A percentile compares a stretch with the other conserved stretches of the same genome.
phyloP scores from a whole-genome alignment of 2,797 vertebrate species.

The Megaceryle alcyon region DNA sequence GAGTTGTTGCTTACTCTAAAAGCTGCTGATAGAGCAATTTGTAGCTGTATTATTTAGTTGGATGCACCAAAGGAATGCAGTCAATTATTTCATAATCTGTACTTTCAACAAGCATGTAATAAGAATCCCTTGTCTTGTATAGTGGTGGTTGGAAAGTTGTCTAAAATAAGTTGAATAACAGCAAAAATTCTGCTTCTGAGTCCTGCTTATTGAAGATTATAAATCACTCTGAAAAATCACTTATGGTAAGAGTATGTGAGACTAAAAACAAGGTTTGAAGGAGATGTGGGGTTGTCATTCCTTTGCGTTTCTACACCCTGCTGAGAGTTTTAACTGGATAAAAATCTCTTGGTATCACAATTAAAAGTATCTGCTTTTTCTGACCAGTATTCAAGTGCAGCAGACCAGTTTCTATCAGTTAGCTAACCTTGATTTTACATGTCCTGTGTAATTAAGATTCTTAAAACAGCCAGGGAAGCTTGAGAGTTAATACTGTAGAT shows the following conservation, averaged over 20 bases:
- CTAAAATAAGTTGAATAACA: background rate
- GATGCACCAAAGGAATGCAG: background rate
- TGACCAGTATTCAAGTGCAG: background rate
- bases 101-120: background rate
- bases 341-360: background rate
- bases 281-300: background rate
- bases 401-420: background rate
- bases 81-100: background rate
- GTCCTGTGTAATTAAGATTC: background rate
- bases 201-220: background rate
- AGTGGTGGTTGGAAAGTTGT: background rate
- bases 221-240: background rate
- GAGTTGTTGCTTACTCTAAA: background rate
- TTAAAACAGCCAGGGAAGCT: background rate
- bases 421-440: background rate
- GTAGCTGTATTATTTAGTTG: background rate
- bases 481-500: constrained; percentile 12
- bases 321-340: background rate
- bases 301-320: background rate
- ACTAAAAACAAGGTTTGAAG: background rate
- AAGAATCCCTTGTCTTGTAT: background rate
- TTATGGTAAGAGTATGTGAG: background rate
- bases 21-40: background rate
- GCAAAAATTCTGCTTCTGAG: fast-evolving
- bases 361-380: background rate